phyloP scores from a whole-genome alignment of 2,113 vertebrate species.

The Psammodynastes pulverulentus region DNA sequence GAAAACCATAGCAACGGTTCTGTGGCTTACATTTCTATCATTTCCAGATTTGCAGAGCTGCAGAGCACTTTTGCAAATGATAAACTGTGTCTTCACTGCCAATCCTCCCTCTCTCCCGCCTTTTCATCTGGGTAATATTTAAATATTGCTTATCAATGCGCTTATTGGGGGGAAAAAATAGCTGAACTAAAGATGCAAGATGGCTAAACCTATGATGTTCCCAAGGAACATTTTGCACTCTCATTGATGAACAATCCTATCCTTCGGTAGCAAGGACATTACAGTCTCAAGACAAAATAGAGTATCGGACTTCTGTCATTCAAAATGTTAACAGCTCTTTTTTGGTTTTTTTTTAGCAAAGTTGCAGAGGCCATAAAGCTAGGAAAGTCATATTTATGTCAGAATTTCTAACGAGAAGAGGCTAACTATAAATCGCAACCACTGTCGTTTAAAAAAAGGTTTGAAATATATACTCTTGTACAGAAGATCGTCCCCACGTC shows the following conservation, averaged over 20 bases:
- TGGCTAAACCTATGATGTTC: not conserved
- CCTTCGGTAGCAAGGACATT: not conserved
- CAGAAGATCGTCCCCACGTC: not conserved
- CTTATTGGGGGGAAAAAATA: slow-evolving; percentile 51
- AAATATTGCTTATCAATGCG: slow-evolving; percentile 51
- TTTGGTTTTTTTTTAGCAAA: not conserved
- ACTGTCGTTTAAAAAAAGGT: not conserved
- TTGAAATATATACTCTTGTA: not conserved
- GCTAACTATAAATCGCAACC: not conserved
- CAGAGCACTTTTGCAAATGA: slow-evolving; percentile 67
- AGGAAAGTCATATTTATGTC: not conserved
- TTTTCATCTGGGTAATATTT: slow-evolving; percentile 35
- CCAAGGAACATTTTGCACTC: not conserved
- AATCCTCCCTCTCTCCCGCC: not conserved
- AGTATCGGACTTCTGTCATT: not conserved
- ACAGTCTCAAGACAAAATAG: not conserved
- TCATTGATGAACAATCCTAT: not conserved
- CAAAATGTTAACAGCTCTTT: not conserved
- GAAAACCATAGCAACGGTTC: slow-evolving; percentile 70
- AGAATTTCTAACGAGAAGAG: not conserved
- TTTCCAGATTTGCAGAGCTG: slow-evolving; percentile 74
- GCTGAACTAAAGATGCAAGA: not conserved
- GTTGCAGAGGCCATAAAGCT: not conserved
- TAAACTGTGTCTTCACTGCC: slow-evolving; percentile 61
- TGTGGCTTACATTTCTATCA: slow-evolving; percentile 72